Conservation (phyloP, 2,888 invertebrate species). For the Uropetala carovei region DNA sequence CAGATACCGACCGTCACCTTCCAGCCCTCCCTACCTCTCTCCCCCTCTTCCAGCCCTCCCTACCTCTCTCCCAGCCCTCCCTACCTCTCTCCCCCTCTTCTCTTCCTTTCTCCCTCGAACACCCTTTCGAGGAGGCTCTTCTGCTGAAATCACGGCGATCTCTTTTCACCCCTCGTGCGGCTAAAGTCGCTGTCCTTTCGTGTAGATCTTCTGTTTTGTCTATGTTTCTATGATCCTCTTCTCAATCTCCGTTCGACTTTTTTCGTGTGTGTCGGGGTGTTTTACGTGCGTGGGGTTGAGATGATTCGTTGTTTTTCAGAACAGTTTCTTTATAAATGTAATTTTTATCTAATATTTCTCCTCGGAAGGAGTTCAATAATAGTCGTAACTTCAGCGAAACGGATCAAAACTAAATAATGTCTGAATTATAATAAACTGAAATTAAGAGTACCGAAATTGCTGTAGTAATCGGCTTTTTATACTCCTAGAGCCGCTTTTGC, state of each 20-base stretch:
- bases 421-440: no score
- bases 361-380: no score
- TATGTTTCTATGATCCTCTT: not conserved
- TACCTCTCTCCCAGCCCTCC: not conserved
- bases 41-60: not conserved
- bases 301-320: no score
- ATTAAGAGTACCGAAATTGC: no score
- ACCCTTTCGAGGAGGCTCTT: not conserved
- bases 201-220: not conserved
- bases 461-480: no score
- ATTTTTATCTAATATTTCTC: no score
- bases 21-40: conserved; percentile 18
- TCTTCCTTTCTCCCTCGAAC: not conserved
- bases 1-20: conserved; percentile 46
- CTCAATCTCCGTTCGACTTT: not conserved
- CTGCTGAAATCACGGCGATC: not conserved
- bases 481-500: no score
- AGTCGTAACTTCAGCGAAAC: no score
- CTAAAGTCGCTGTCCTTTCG: no score
- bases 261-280: not conserved
- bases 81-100: not conserved
- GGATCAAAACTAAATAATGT: no score
- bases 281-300: no score
- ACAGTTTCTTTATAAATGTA: no score
- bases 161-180: not conserved